These are phyloP conservation scores for Myiotriccus ornatus DNA, from an alignment of 2,797 vertebrate genomes.

Conservation along the genomic window DNA sequence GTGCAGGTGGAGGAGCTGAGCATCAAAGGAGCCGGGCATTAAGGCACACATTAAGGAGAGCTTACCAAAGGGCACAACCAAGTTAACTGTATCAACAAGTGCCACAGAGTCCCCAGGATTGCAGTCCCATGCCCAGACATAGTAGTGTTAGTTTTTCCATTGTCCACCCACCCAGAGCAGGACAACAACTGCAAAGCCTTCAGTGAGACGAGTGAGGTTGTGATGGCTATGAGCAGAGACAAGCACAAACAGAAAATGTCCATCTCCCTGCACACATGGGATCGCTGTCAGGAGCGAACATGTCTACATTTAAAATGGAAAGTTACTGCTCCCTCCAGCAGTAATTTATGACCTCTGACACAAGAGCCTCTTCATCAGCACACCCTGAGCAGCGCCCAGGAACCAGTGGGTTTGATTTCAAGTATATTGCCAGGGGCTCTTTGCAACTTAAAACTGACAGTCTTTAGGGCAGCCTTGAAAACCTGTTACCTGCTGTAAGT, in stretches of 20 bases:
- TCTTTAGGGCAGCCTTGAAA: background rate
- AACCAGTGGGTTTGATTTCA: background rate
- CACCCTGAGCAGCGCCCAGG: background rate
- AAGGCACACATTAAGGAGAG: background rate
- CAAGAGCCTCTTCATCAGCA: background rate
- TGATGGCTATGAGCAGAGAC: background rate
- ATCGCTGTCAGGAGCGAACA: background rate
- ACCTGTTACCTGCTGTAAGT: background rate
- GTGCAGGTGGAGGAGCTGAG: background rate
- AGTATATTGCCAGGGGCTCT: background rate
- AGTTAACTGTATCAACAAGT: constrained; percentile 17
- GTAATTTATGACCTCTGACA: background rate
- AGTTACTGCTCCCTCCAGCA: background rate
- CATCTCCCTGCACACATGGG: background rate
- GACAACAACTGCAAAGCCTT: background rate
- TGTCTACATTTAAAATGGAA: background rate
- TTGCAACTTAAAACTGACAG: background rate
- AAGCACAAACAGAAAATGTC: background rate
- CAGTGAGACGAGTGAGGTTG: background rate
- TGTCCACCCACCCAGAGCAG: background rate
- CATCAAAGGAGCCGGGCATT: background rate
- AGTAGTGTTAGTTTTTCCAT: background rate
- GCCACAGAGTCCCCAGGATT: background rate
- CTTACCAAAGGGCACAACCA: background rate
- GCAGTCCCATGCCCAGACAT: background rate